phyloP scores from a whole-genome alignment of 2,797 vertebrate species.

The Sebastes steindachneri region DNA sequence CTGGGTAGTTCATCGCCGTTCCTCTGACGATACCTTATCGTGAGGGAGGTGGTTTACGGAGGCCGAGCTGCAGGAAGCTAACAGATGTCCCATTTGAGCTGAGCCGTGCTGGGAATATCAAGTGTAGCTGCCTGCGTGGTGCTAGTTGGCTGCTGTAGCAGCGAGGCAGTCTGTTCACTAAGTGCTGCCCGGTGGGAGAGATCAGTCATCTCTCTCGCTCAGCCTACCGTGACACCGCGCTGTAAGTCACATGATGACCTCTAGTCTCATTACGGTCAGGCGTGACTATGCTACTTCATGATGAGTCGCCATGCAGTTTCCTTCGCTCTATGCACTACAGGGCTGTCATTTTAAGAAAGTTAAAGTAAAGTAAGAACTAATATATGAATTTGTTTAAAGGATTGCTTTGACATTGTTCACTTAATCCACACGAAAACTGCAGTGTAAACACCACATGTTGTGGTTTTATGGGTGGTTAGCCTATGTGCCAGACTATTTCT shows the following conservation, averaged over 20 bases:
- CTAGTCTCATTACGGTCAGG: background rate
- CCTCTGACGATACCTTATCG: slow-evolving; percentile 44
- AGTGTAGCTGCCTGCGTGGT: slow-evolving; percentile 51
- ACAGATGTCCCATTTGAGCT: slow-evolving; percentile 76
- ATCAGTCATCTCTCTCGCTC: slow-evolving; percentile 32
- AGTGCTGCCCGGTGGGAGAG: slow-evolving; percentile 53
- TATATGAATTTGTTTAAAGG: background rate
- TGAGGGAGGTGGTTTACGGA: slow-evolving; percentile 45
- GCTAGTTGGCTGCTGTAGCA: slow-evolving; percentile 57
- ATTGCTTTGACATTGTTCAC: background rate
- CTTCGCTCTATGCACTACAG: background rate
- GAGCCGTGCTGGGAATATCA: slow-evolving; percentile 73
- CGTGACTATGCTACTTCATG: background rate
- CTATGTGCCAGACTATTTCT: background rate
- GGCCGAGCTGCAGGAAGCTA: slow-evolving; percentile 60
- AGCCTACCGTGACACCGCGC: background rate
- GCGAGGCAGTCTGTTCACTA: slow-evolving; percentile 59
- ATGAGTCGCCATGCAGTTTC: background rate
- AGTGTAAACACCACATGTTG: background rate
- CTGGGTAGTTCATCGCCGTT: slow-evolving; percentile 51
- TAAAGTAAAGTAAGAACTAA: background rate
- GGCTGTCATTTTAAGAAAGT: background rate
- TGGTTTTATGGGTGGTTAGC: background rate
- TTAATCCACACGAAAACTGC: background rate
- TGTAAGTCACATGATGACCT: slow-evolving; percentile 11